These are phyloP conservation scores for Cyaniris semiargus DNA, from an alignment of 2,888 invertebrate species.

Conservation along the genomic window DNA sequence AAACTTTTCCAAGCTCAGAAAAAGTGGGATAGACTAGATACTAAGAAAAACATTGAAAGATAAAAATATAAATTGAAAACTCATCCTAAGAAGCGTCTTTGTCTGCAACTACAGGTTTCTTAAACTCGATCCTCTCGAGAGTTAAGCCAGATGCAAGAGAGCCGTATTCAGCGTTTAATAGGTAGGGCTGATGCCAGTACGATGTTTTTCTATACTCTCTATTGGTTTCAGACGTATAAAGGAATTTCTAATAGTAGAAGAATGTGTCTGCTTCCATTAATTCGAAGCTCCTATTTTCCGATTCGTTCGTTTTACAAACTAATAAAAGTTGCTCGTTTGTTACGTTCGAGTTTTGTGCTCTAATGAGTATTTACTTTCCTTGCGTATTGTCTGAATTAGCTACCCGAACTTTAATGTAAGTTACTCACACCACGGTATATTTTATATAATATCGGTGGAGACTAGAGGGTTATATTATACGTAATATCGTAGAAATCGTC, in stretches of 20 bases:
- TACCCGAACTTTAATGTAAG: neutral
- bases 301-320: slow-evolving; percentile 44
- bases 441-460: neutral
- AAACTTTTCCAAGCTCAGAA: neutral
- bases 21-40: slow-evolving; percentile 1
- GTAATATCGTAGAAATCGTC: slow-evolving; percentile 48
- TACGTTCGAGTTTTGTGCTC: slow-evolving; percentile 33
- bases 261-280: slow-evolving; percentile 51
- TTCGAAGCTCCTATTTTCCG: slow-evolving; percentile 46
- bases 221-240: slow-evolving; percentile 44
- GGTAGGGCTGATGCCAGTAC: slow-evolving; percentile 34
- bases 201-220: slow-evolving; percentile 36
- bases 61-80: slow-evolving; percentile 3
- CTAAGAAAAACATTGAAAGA: slow-evolving; percentile 15
- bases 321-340: slow-evolving; percentile 41
- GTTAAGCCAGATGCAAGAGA: slow-evolving; percentile 34
- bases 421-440: neutral
- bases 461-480: slow-evolving; percentile 15
- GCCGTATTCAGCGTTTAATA: slow-evolving; percentile 44
- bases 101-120: slow-evolving; percentile 32
- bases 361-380: slow-evolving; percentile 15
- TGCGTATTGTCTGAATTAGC: neutral
- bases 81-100: slow-evolving; percentile 19
- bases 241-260: slow-evolving; percentile 47
- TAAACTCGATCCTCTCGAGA: slow-evolving; percentile 43